Percentiles rank a stretch among this genome's conserved stretches.
Evolutionary conservation across 2,888 invertebrate species (phyloP).

Genomic region (Scelioninae gen. 2): DNA sequence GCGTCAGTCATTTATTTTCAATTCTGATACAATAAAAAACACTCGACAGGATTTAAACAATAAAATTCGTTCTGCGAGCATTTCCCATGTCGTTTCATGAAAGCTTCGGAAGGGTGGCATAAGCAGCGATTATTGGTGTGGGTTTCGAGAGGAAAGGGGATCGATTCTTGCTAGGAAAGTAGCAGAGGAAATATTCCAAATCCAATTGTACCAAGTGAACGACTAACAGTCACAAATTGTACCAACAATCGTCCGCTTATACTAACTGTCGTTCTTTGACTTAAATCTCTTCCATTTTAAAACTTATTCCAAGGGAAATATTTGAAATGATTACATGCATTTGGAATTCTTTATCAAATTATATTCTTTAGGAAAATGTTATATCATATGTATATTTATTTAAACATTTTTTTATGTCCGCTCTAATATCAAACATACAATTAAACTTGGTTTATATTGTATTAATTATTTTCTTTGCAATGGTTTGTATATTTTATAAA

Average conservation of each 20-base stretch:
- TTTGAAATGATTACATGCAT: slow-evolving; percentile 10
- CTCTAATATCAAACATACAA: too few species aligned
- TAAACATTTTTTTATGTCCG: too few species aligned
- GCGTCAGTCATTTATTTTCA: slow-evolving; percentile 24
- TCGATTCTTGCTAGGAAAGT: slow-evolving; percentile 52
- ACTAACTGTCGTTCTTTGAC: slow-evolving; percentile 30
- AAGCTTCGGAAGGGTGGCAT: slow-evolving; percentile 48
- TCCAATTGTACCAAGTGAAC: slow-evolving; percentile 49
- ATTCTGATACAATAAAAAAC: slow-evolving; percentile 17
- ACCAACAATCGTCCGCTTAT: slow-evolving; percentile 38
- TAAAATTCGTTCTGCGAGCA: slow-evolving; percentile 37
- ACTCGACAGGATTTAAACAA: slow-evolving; percentile 31
- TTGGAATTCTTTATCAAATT: too few species aligned
- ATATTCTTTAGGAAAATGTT: too few species aligned
- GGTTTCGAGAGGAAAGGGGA: slow-evolving; percentile 49
- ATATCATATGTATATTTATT: too few species aligned
- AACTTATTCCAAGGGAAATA: slow-evolving; percentile 20
- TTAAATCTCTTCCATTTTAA: slow-evolving; percentile 22
- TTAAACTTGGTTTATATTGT: too few species aligned
- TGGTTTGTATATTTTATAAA: too few species aligned
- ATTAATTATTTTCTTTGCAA: too few species aligned
- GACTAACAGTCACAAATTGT: slow-evolving; percentile 46
- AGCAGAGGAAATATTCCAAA: slow-evolving; percentile 51
- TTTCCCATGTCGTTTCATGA: slow-evolving; percentile 43
- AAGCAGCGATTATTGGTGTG: slow-evolving; percentile 50